A percentile compares a stretch with the other conserved stretches of the same genome.
Evolutionary conservation across 1,140 invertebrate genomes (phyloP).

Genomic region (Bombus terrestris): DNA sequence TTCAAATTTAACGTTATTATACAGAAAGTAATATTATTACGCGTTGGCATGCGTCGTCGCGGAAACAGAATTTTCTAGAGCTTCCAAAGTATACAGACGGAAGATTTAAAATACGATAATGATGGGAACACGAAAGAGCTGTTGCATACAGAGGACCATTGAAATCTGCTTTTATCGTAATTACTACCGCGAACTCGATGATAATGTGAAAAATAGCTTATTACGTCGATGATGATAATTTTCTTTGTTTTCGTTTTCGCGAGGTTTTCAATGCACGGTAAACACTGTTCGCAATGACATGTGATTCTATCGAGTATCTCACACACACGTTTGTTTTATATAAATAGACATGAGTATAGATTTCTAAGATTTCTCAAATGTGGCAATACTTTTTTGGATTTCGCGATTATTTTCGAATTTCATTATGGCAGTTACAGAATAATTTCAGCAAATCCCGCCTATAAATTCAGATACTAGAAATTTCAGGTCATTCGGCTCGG

Average conservation of each 20-base stretch:
- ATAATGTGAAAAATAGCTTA: slow-evolving; percentile 17
- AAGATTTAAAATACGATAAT: slow-evolving; percentile 45
- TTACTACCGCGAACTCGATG: not conserved
- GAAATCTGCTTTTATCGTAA: slow-evolving; percentile 22
- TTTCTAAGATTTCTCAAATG: too few species aligned
- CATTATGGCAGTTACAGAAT: too few species aligned
- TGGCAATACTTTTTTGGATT: too few species aligned
- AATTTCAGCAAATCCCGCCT: too few species aligned
- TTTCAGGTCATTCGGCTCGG: too few species aligned
- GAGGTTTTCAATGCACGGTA: not conserved
- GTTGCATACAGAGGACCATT: not conserved
- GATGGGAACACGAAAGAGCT: not conserved
- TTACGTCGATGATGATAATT: not conserved
- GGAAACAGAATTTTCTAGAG: slow-evolving; percentile 18
- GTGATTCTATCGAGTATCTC: too few species aligned
- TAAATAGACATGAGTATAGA: too few species aligned
- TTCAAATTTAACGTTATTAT: slow-evolving; percentile 59
- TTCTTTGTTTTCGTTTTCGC: not conserved
- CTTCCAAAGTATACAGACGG: not conserved
- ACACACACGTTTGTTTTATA: too few species aligned
- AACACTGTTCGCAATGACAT: not conserved
- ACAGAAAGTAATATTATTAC: slow-evolving; percentile 54
- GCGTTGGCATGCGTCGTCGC: not conserved
- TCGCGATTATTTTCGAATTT: too few species aligned
- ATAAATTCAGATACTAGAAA: too few species aligned